Evolutionary conservation across 2,888 invertebrate genomes (phyloP).

Genomic region (Archips crataeganus): DNA sequence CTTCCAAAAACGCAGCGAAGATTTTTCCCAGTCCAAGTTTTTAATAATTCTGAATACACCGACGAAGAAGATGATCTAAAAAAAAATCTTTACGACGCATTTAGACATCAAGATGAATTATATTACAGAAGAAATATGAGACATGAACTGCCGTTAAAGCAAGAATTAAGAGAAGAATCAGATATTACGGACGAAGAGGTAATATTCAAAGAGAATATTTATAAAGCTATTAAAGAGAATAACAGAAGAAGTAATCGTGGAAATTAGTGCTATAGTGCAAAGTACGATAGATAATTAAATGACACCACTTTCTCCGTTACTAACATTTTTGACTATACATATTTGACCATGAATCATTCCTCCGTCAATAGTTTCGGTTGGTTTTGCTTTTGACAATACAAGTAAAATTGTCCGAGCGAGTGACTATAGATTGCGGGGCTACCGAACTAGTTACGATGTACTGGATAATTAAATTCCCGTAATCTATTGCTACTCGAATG

Average conservation of each 20-base stretch:
- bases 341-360: no score
- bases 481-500: no score
- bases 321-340: no score
- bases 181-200: constrained; percentile 43
- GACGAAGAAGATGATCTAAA: constrained; percentile 48
- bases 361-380: no score
- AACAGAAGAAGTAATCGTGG: background rate
- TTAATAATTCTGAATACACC: constrained; percentile 45
- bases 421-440: no score
- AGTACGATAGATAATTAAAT: no score
- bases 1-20: background rate
- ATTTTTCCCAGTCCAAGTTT: background rate
- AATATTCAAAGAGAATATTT: constrained; percentile 51
- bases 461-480: no score
- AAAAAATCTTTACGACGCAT: constrained; percentile 42
- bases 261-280: background rate
- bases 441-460: no score
- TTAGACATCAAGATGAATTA: constrained; percentile 33
- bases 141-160: background rate
- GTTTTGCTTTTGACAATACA: no score
- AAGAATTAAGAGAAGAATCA: constrained; percentile 24
- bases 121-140: constrained; percentile 1
- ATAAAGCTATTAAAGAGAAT: constrained; percentile 45
- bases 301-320: no score
- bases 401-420: no score